Evolutionary conservation across 2,113 vertebrate genomes (phyloP).

Genomic region (Cacatua alba): DNA sequence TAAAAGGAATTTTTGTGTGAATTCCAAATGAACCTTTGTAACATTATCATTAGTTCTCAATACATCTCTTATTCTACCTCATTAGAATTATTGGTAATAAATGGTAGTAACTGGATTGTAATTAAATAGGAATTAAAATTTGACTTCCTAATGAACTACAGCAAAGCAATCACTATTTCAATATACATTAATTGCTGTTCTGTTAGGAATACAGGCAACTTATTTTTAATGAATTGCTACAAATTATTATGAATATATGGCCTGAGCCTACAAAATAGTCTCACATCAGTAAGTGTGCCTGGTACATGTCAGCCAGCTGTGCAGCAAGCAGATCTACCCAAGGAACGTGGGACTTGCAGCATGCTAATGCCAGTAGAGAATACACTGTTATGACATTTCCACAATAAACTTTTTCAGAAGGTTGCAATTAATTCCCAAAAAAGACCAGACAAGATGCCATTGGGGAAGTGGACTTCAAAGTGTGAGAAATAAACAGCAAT

Average conservation of each 20-base stretch:
- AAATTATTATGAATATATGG: conserved; percentile 45
- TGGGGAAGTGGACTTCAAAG: neutral
- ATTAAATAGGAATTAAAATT: conserved; percentile 78
- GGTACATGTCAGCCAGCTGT: neutral
- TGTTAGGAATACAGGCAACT: conserved; percentile 54
- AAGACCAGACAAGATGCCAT: neutral
- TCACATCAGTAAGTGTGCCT: neutral
- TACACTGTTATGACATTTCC: neutral
- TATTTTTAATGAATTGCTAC: conserved; percentile 61
- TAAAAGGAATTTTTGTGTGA: conserved; percentile 55
- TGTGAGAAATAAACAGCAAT: neutral
- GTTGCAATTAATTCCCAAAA: neutral
- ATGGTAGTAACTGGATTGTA: conserved; percentile 64
- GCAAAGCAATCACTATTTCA: conserved; percentile 70
- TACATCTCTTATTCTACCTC: conserved; percentile 59
- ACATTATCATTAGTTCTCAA: conserved; percentile 65
- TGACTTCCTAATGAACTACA: conserved; percentile 72
- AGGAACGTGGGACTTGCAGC: neutral
- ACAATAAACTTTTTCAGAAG: neutral
- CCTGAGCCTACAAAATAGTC: neutral
- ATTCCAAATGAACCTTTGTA: conserved; percentile 71
- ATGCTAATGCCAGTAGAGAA: neutral
- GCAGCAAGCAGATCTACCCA: neutral
- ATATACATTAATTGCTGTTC: conserved; percentile 52
- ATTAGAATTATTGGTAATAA: conserved; percentile 73